Base-by-base conservation (phyloP, 2,113 vertebrate genomes). In the Ameiurus melas region DNA sequence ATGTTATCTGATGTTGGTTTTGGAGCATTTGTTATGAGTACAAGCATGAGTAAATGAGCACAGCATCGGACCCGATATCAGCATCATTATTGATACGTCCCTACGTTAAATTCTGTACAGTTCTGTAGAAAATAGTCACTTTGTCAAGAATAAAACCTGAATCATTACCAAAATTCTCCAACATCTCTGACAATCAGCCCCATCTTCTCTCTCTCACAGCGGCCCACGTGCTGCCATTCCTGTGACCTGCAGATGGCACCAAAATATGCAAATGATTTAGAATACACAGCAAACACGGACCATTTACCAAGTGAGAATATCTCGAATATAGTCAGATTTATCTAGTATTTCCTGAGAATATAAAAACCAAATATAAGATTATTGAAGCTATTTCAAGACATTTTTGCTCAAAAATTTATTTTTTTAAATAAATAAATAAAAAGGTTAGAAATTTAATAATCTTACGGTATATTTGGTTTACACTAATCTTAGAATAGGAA, bases 141-240 rank as follows among this genome's bases (percentile, higher is more conserved):
- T 55, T 79, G 75, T 55, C 0, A 47, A 80, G 53, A 85, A 53
- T 13, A 55, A 12, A 33, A 85, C 17, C 4, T 22, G n/a, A 36
- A 39, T 82, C 19, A 78, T 60, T 93, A 96, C 96, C 96, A 97
- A 92, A 97, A 96, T 75, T 97, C 96, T 39, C 95, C 96, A 0
- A 96, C 94, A 27, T 96, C 96, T 10, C 93, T 92, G 84, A 96
- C 94, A 39, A 92, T 51, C 8, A 97, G 94, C 0, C 96, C 96
- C 93, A 95, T 94, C 91, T 95, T 96, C 86, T 96, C 95, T 75
- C 92, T 94, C 71, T 96, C 94, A 25, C 90, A 83, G 0, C 94
- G 95, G 57, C 94, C 92, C 86, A 96, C 89, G 90, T 94, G 93
- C 80, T 95, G 93, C 96, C 96, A 97, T 89, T 96, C 92, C 64